These are phyloP conservation scores for Phenacoccus solenopsis DNA, from an alignment of 1,140 invertebrate species.

Conservation along the genomic window DNA sequence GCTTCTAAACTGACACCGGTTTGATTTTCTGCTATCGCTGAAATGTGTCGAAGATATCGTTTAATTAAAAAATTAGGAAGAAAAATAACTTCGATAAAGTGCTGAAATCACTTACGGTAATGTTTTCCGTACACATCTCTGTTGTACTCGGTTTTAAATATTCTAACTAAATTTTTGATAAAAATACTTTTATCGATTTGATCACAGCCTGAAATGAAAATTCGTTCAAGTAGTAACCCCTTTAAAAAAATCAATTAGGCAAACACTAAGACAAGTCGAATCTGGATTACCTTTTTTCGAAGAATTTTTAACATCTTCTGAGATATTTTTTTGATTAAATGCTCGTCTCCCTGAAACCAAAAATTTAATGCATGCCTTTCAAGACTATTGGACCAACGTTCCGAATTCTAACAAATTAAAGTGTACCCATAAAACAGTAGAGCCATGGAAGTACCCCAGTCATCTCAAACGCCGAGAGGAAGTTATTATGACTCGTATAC, in stretches of 20 bases:
- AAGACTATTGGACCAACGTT: too few relatives aligned
- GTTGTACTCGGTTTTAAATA: conserved; percentile 64
- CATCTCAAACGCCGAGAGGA: too few relatives aligned
- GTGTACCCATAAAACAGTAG: too few relatives aligned
- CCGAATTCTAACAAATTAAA: too few relatives aligned
- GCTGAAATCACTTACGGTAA: not conserved
- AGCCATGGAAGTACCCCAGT: too few relatives aligned
- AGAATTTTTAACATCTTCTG: not conserved
- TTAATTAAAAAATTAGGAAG: too few relatives aligned
- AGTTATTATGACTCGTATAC: too few relatives aligned
- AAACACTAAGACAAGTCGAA: not conserved
- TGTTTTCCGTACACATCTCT: conserved; percentile 8
- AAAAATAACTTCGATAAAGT: too few relatives aligned
- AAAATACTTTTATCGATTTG: conserved; percentile 58
- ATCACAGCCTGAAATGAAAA: conserved; percentile 41
- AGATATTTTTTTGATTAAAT: not conserved
- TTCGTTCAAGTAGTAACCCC: not conserved
- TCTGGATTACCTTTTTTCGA: not conserved
- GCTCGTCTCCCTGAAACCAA: not conserved
- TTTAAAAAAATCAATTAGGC: not conserved
- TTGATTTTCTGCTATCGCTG: not conserved
- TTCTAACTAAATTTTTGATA: conserved; percentile 65
- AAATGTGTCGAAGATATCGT: not conserved
- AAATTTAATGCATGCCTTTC: too few relatives aligned
- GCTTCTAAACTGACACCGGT: not conserved